A percentile compares a stretch with the other conserved stretches of the same genome.
phyloP scores from a whole-genome alignment of 2,888 invertebrate species.

The Meganola albula region DNA sequence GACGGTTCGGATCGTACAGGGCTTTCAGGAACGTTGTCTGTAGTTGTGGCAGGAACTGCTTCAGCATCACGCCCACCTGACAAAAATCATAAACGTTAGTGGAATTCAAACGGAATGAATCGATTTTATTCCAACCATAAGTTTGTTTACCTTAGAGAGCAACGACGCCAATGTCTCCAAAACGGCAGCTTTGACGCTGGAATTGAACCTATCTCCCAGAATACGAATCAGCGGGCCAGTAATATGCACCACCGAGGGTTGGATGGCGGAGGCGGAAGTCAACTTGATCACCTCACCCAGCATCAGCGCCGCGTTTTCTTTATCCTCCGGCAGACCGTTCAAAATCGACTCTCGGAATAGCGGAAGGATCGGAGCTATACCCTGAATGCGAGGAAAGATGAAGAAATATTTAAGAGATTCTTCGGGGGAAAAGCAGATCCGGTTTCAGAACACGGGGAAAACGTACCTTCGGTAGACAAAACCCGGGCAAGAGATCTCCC shows the following conservation, averaged over 20 bases:
- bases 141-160: conserved; percentile 86
- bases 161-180: conserved; percentile 94
- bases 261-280: conserved; percentile 91
- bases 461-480: conserved; percentile 90
- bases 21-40: conserved; percentile 99
- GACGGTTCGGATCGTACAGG: conserved; percentile 90
- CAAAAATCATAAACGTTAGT: too few relatives aligned
- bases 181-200: conserved; percentile 96
- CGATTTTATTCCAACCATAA: too few relatives aligned
- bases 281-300: conserved; percentile 89
- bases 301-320: conserved; percentile 96
- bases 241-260: conserved; percentile 97
- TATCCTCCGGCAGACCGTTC: conserved; percentile 95
- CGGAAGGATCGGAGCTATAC: conserved; percentile 94
- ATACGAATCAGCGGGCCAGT: conserved; percentile 99
- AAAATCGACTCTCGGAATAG: conserved; percentile 97
- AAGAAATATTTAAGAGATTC: too few relatives aligned
- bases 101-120: too few relatives aligned
- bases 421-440: too few relatives aligned
- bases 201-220: conserved; percentile 95
- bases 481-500: conserved; percentile 90
- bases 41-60: conserved; percentile 98
- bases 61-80: conserved; percentile 94
- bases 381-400: conserved; percentile 68
- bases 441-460: too few relatives aligned